A percentile compares a stretch with the other conserved stretches of the same genome.
phyloP scores from a whole-genome alignment of 2,797 vertebrate genomes.

The Cetoscarus ocellatus region DNA sequence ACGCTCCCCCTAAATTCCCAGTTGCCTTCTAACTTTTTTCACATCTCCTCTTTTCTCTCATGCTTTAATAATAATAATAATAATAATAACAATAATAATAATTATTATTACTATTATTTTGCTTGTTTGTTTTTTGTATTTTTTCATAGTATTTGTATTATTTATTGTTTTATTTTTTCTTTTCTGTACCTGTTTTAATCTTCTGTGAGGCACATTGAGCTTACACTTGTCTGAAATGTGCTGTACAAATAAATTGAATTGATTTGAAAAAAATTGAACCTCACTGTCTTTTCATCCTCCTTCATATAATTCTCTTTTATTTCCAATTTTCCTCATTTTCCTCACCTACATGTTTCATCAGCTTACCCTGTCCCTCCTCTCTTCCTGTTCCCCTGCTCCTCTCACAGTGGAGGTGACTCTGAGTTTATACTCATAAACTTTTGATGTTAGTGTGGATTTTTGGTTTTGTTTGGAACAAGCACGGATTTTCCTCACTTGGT shows the following conservation, averaged over 20 bases:
- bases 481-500: constrained; percentile 50
- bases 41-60: not conserved
- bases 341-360: no score
- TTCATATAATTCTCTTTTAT: not conserved
- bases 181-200: not conserved
- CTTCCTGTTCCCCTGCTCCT: not conserved
- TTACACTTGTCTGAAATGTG: no score
- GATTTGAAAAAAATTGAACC: no score
- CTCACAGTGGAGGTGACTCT: constrained; percentile 53
- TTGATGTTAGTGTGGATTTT: constrained; percentile 58
- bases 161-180: not conserved
- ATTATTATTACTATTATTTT: no score
- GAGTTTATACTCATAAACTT: constrained; percentile 69
- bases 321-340: not conserved
- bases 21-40: not conserved
- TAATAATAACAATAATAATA: no score
- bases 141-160: not conserved
- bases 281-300: no score
- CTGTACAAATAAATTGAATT: no score
- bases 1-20: not conserved
- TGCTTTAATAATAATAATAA: no score
- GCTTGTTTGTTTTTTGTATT: not conserved
- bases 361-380: not conserved
- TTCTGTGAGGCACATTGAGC: no score
- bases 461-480: constrained; percentile 51